Evolutionary conservation across 2,797 vertebrate species (phyloP).

Genomic region (Thripadectes ignobilis): DNA sequence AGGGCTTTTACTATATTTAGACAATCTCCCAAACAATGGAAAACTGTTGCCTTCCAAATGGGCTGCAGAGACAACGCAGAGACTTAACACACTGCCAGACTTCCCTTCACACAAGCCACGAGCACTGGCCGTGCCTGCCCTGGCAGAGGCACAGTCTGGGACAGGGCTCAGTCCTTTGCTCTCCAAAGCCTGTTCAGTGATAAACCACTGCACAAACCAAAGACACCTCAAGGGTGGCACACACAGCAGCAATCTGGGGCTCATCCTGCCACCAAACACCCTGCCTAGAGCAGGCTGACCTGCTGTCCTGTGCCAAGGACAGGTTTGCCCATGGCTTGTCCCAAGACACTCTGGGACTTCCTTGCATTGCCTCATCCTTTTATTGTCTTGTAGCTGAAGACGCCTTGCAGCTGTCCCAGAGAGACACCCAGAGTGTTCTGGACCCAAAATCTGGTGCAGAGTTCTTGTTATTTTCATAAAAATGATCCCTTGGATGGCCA

Average conservation of each 20-base stretch:
- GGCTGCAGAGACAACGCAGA: constrained; percentile 1
- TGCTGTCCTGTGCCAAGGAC: neutral
- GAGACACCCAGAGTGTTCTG: neutral
- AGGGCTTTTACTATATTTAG: constrained; percentile 39
- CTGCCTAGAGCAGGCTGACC: no score
- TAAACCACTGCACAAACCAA: neutral
- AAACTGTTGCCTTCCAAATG: constrained; percentile 15
- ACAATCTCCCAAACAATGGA: constrained; percentile 51
- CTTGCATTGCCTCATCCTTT: neutral
- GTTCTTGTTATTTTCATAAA: neutral
- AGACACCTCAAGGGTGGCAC: neutral
- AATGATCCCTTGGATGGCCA: neutral
- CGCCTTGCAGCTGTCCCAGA: neutral
- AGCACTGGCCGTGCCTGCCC: neutral
- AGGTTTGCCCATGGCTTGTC: neutral
- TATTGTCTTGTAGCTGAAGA: neutral
- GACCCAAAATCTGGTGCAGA: neutral
- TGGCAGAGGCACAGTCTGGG: neutral
- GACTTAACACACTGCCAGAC: neutral
- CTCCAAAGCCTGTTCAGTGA: neutral
- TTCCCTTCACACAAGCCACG: neutral
- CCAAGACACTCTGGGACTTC: neutral
- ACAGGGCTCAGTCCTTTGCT: neutral
- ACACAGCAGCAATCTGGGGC: neutral
- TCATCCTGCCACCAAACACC: neutral